These are phyloP conservation scores for Sebastes schlegelii DNA, from an alignment of 2,113 vertebrate species.

Conservation along the genomic window DNA sequence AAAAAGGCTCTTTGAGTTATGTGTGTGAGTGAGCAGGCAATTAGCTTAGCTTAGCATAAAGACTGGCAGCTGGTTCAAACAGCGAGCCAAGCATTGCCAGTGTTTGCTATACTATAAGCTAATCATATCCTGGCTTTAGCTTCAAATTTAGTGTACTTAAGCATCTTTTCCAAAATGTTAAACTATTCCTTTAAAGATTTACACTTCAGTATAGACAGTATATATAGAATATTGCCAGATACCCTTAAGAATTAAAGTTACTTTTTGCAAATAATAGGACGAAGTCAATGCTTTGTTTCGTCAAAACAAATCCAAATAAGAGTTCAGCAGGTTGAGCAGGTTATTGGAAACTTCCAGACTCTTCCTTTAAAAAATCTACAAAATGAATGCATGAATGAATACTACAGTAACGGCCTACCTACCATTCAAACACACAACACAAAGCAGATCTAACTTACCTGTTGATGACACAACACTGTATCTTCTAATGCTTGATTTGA, in stretches of 20 bases:
- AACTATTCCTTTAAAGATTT: background rate
- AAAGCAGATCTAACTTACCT: conserved; percentile 60
- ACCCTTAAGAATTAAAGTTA: background rate
- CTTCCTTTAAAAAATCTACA: background rate
- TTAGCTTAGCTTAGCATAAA: conserved; percentile 21
- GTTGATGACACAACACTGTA: conserved; percentile 19
- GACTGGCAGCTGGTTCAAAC: background rate
- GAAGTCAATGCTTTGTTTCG: background rate
- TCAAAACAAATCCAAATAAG: background rate
- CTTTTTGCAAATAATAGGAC: background rate
- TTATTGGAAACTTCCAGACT: background rate
- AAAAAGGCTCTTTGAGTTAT: conserved; percentile 4
- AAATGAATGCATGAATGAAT: background rate
- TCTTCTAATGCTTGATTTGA: conserved; percentile 3
- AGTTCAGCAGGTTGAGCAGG: background rate
- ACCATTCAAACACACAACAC: background rate
- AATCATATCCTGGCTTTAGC: background rate
- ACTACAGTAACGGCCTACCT: background rate
- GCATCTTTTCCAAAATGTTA: background rate
- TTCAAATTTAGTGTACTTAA: background rate
- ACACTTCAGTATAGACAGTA: too few relatives aligned
- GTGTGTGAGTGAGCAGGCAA: background rate
- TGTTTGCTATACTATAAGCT: conserved; percentile 8
- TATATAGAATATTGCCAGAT: background rate
- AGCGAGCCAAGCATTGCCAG: background rate